phyloP scores from a whole-genome alignment of 2,888 invertebrate genomes.

The Cyrtodaria siliqua region DNA sequence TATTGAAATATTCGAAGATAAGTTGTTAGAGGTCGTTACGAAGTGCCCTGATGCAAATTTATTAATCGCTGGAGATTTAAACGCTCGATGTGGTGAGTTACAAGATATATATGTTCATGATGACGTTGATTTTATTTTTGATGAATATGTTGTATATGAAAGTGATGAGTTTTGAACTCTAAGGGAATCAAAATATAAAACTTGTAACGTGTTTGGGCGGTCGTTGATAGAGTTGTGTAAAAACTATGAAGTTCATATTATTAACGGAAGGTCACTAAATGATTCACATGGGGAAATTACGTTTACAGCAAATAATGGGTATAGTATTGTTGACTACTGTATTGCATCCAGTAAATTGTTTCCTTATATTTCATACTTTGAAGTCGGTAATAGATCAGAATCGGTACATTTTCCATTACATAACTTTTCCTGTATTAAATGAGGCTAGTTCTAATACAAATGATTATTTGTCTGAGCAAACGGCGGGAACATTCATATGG shows the following conservation, averaged over 20 bases:
- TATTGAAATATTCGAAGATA: constrained; percentile 14
- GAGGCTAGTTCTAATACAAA: too few relatives aligned
- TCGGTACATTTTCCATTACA: too few relatives aligned
- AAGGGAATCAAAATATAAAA: neutral
- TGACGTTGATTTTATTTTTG: constrained; percentile 9
- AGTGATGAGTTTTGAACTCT: neutral
- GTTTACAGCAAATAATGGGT: too few relatives aligned
- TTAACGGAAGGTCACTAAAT: constrained; percentile 9
- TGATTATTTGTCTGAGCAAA: too few relatives aligned
- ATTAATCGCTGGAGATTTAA: constrained; percentile 5
- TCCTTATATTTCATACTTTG: too few relatives aligned
- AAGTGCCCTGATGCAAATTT: constrained; percentile 4
- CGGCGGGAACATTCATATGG: too few relatives aligned
- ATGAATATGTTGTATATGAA: constrained; percentile 7
- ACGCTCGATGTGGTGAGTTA: constrained; percentile 5
- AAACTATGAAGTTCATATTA: constrained; percentile 3
- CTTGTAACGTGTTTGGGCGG: neutral
- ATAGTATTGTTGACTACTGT: too few relatives aligned
- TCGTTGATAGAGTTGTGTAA: constrained; percentile 13
- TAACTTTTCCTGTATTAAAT: too few relatives aligned
- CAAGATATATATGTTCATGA: constrained; percentile 6
- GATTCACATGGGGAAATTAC: too few relatives aligned
- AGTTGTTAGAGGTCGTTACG: neutral
- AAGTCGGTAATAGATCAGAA: too few relatives aligned
- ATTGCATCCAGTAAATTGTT: too few relatives aligned